Percentiles rank a stretch among this genome's conserved stretches.
phyloP scores from a whole-genome alignment of 1,140 invertebrate genomes.

The Hycleus phaleratus region DNA sequence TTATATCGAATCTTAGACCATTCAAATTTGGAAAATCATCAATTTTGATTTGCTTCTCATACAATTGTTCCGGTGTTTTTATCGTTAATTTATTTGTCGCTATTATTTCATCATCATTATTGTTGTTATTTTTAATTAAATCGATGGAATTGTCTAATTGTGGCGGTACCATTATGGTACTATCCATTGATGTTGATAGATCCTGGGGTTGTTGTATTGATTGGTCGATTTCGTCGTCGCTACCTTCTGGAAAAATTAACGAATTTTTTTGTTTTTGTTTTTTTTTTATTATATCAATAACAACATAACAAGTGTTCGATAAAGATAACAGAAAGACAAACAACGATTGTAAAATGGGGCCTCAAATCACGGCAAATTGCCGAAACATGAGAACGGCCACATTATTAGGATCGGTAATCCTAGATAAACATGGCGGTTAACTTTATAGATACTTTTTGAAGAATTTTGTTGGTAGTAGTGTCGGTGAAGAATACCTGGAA shows the following conservation, averaged over 20 bases:
- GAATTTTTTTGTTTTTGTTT: too few species aligned
- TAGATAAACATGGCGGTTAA: constrained; percentile 16
- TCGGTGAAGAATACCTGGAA: too few species aligned
- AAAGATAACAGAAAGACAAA: constrained; percentile 5
- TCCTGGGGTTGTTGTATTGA: constrained; percentile 20
- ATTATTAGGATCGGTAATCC: constrained; percentile 19
- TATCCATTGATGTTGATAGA: constrained; percentile 30
- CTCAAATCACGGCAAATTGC: constrained; percentile 16
- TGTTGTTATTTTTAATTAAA: constrained; percentile 2
- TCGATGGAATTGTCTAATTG: constrained; percentile 13
- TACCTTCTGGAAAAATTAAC: constrained; percentile 39
- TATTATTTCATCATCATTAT: constrained; percentile 1
- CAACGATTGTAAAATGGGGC: not conserved
- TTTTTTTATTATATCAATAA: too few species aligned
- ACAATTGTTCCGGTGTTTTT: constrained; percentile 20
- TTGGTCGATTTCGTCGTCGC: constrained; percentile 45
- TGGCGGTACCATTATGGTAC: constrained; percentile 26
- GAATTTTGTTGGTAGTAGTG: too few species aligned
- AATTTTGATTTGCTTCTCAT: not conserved
- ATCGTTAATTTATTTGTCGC: constrained; percentile 15
- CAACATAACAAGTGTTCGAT: not conserved
- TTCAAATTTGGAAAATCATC: not conserved
- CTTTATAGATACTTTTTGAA: too few species aligned
- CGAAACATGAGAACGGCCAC: constrained; percentile 22
- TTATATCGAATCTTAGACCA: constrained; percentile 10